Conservation (phyloP, 30 jellyfish, hydroid and myxozoan genomes). For the Nemopilema nomurai region DNA sequence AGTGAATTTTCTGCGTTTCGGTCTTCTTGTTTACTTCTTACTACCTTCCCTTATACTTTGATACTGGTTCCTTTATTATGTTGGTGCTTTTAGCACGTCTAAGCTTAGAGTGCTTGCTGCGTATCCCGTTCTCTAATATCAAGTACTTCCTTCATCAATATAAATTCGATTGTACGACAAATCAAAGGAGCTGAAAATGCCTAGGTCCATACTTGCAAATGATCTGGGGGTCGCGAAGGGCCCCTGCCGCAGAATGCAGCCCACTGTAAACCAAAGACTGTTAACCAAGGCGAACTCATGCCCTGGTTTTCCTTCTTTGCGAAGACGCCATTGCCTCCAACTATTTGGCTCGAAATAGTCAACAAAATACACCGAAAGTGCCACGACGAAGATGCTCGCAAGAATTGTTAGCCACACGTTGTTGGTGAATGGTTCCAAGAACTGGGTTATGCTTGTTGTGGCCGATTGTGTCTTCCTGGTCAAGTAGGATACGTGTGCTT, state of each 20-base stretch:
- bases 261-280: slow-evolving; percentile 45
- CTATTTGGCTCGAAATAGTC: slow-evolving; percentile 35
- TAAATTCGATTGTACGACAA: too few relatives aligned
- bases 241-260: slow-evolving; percentile 44
- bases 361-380: slow-evolving; percentile 33
- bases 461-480: slow-evolving; percentile 12
- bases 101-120: too few relatives aligned
- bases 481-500: slow-evolving; percentile 30
- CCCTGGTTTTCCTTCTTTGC: slow-evolving; percentile 33
- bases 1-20: too few relatives aligned
- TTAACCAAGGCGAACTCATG: slow-evolving; percentile 17
- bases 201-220: slow-evolving; percentile 11
- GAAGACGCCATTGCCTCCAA: slow-evolving; percentile 28
- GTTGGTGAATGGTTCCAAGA: slow-evolving; percentile 44
- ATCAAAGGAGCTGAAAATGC: neutral
- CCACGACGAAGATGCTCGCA: slow-evolving; percentile 18
- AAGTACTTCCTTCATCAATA: too few relatives aligned
- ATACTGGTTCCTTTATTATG: too few relatives aligned
- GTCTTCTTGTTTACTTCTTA: too few relatives aligned
- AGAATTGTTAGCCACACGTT: slow-evolving; percentile 35
- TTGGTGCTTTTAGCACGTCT: too few relatives aligned
- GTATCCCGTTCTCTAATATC: too few relatives aligned
- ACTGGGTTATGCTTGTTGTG: slow-evolving; percentile 24
- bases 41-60: too few relatives aligned
- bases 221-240: slow-evolving; percentile 31